Percentiles rank a stretch among this genome's conserved stretches.
Evolutionary conservation across 2,888 invertebrate genomes (phyloP).

Genomic region (Tiliacea aurago): DNA sequence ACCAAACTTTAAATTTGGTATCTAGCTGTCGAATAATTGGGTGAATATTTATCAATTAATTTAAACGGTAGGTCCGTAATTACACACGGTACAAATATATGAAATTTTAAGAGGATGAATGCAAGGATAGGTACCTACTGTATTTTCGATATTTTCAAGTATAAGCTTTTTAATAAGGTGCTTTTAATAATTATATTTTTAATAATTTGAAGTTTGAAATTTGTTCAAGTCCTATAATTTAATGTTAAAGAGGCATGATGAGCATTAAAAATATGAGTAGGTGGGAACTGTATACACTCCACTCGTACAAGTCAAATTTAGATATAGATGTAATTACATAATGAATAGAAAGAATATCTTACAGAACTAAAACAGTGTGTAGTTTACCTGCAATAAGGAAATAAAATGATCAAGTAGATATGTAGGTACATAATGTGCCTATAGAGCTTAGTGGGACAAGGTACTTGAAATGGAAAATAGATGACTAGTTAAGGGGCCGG

Average conservation of each 20-base stretch:
- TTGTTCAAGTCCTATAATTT: slow-evolving; percentile 6
- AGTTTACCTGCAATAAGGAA: not conserved
- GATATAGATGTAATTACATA: not conserved
- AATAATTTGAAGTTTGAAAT: slow-evolving; percentile 18
- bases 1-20: too few relatives aligned
- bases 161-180: slow-evolving; percentile 10
- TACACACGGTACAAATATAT: slow-evolving; percentile 15
- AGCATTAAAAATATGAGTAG: not conserved
- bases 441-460: not conserved
- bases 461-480: not conserved
- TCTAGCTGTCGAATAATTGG: too few relatives aligned
- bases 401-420: not conserved
- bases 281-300: not conserved
- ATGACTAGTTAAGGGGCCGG: slow-evolving; percentile 20
- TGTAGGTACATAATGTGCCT: not conserved
- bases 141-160: slow-evolving; percentile 60
- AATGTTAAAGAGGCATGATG: slow-evolving; percentile 8
- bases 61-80: too few relatives aligned
- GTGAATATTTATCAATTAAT: slow-evolving; percentile 3
- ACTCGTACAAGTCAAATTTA: too few relatives aligned
- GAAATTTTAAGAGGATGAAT: slow-evolving; percentile 37
- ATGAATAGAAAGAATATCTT: not conserved
- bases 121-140: slow-evolving; percentile 47
- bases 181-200: slow-evolving; percentile 7
- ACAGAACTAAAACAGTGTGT: not conserved